phyloP scores from a whole-genome alignment of 2,797 vertebrate species.

The Siniperca obscura region DNA sequence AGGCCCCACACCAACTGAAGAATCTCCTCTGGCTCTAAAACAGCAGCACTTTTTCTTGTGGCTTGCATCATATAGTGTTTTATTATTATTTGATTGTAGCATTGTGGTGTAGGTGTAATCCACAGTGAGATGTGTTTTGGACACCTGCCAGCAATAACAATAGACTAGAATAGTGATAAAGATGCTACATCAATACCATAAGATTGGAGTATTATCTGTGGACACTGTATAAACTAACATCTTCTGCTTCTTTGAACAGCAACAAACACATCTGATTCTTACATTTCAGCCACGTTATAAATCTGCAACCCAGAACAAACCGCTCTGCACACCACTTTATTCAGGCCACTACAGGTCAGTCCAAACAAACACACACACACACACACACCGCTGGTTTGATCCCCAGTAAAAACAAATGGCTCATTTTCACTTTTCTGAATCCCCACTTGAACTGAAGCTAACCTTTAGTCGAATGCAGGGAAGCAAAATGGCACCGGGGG shows the following conservation, averaged over 20 bases:
- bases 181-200: too few relatives aligned
- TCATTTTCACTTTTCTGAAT: constrained; percentile 1
- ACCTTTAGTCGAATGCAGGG: background rate
- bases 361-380: constrained; percentile 31
- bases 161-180: too few relatives aligned
- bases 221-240: background rate
- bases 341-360: constrained; percentile 37
- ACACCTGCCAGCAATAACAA: background rate
- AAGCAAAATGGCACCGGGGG: constrained; percentile 4
- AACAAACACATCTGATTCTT: background rate
- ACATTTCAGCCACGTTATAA: background rate
- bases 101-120: too few relatives aligned
- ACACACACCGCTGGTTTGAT: constrained; percentile 33
- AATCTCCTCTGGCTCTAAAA: too few relatives aligned
- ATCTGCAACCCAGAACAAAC: background rate
- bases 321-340: constrained; percentile 43
- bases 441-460: background rate
- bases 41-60: too few relatives aligned
- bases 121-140: too few relatives aligned
- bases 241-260: background rate
- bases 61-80: too few relatives aligned
- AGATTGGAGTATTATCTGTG: background rate
- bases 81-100: too few relatives aligned
- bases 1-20: too few relatives aligned
- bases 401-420: background rate